Conservation (phyloP, 2,888 invertebrate species). For the Zaprionus bogoriensis region DNA sequence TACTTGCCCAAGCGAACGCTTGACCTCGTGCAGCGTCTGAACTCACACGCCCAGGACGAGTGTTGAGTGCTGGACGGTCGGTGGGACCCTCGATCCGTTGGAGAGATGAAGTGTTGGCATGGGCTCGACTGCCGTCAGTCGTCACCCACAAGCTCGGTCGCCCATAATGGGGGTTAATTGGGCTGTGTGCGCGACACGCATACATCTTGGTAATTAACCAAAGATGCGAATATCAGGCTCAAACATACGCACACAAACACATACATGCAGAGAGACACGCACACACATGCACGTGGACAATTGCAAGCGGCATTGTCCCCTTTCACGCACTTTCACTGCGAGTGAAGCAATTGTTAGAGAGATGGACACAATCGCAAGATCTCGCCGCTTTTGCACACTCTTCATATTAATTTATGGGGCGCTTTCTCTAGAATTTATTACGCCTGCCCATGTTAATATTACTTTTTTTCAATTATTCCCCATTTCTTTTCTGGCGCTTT, state of each 20-base stretch:
- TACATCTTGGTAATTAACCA: conserved; percentile 81
- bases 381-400: conserved; percentile 56
- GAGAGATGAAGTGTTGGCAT: conserved; percentile 31
- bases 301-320: conserved; percentile 30
- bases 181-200: conserved; percentile 80
- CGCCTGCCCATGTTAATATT: conserved; percentile 37
- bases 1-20: conserved; percentile 70
- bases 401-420: conserved; percentile 77
- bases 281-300: conserved; percentile 17
- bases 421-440: conserved; percentile 62
- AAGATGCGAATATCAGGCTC: conserved; percentile 70
- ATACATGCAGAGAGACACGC: neutral
- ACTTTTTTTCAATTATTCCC: conserved; percentile 12
- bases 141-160: conserved; percentile 60
- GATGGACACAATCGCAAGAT: conserved; percentile 11
- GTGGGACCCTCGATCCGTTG: neutral
- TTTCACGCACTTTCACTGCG: conserved; percentile 45
- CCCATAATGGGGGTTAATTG: conserved; percentile 80
- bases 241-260: neutral
- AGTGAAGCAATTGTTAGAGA: conserved; percentile 47
- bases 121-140: conserved; percentile 20
- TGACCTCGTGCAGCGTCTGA: conserved; percentile 67
- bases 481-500: conserved; percentile 10
- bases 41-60: conserved; percentile 49
- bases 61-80: conserved; percentile 1